phyloP scores from a whole-genome alignment of 2,113 vertebrate species.

The Xiphorhynchus elegans region DNA sequence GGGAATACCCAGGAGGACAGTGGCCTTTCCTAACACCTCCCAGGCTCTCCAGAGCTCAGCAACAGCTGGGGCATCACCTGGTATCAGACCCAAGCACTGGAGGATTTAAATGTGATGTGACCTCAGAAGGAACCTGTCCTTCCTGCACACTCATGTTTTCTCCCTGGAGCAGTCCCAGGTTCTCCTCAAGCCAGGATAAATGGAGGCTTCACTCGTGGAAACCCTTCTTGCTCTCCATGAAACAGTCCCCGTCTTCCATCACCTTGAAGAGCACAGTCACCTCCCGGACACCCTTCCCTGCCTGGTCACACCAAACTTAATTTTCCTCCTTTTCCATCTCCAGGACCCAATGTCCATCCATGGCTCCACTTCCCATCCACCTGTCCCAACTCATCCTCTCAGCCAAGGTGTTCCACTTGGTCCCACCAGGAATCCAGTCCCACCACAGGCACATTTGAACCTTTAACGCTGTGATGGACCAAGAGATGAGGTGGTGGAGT shows the following conservation, averaged over 20 bases:
- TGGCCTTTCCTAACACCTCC: neutral
- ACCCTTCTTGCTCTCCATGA: neutral
- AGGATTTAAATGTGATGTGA: neutral
- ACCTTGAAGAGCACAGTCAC: neutral
- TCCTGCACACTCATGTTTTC: neutral
- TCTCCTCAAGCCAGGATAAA: neutral
- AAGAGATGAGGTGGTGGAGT: neutral
- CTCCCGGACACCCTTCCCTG: neutral
- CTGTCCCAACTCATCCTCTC: neutral
- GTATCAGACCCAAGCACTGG: neutral
- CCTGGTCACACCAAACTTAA: neutral
- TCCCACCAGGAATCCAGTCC: neutral
- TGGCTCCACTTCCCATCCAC: accelerated
- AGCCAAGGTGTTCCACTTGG: neutral
- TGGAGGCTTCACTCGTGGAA: neutral
- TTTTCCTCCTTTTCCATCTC: neutral
- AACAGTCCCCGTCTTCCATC: neutral
- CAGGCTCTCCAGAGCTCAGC: neutral
- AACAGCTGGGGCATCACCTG: neutral
- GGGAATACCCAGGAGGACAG: neutral
- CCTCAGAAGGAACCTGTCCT: neutral
- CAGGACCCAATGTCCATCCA: neutral
- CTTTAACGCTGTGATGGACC: too few species aligned
- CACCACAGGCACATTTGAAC: accelerated
- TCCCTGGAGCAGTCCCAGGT: neutral